These are phyloP conservation scores for Rhynchomys soricoides DNA, from an alignment of 2,113 vertebrate species.

Conservation along the genomic window DNA sequence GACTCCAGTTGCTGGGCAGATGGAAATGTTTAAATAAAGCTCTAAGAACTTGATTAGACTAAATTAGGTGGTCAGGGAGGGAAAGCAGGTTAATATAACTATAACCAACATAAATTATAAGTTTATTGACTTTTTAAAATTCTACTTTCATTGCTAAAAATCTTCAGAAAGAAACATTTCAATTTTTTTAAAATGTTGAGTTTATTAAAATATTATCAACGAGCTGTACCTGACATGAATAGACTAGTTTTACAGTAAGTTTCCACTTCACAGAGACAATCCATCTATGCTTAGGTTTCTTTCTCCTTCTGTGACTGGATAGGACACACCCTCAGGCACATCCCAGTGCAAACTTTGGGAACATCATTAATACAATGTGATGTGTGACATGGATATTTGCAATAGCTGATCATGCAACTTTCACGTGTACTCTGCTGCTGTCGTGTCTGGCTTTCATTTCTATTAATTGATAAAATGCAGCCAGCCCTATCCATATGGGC, in stretches of 20 bases:
- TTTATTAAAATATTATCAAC: not conserved
- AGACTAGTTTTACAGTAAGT: not conserved
- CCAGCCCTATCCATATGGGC: not conserved
- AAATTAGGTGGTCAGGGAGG: constrained; percentile 46
- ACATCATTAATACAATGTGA: not conserved
- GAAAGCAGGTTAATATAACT: constrained; percentile 30
- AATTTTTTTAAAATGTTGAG: not conserved
- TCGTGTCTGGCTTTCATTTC: not conserved
- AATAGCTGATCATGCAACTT: not conserved
- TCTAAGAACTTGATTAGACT: constrained; percentile 59
- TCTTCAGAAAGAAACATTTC: not conserved
- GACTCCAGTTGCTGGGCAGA: constrained; percentile 60
- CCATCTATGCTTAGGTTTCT: not conserved
- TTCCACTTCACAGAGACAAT: not conserved
- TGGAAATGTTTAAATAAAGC: constrained; percentile 67
- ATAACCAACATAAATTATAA: constrained; percentile 10
- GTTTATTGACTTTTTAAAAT: not conserved
- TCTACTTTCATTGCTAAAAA: not conserved
- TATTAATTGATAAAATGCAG: not conserved
- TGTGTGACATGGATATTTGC: too few relatives aligned
- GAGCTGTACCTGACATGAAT: not conserved
- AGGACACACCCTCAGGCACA: not conserved
- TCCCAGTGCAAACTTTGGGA: not conserved
- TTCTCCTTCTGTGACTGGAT: not conserved
- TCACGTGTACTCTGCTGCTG: not conserved